Base-by-base conservation (phyloP, 2,797 vertebrate genomes). In the Rhynchotus rufescens region DNA sequence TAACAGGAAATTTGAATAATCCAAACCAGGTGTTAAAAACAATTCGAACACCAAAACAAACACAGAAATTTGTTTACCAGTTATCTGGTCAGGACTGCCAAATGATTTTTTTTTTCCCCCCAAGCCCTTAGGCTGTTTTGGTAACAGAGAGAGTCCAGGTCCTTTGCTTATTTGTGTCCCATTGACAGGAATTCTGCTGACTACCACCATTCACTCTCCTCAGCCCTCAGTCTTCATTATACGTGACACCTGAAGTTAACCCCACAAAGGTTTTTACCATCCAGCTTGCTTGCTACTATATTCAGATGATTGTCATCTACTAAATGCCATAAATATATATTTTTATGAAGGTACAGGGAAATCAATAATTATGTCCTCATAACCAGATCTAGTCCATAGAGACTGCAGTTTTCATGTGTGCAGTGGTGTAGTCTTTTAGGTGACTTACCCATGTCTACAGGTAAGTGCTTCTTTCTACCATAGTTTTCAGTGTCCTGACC, bases 41-140 rank as follows among this genome's bases (percentile, higher is more conserved):
- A 84, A 60, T 56, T 60, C 54, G 79, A 88, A 75, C 32, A 93
- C 81, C 54, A 94, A 85, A 90, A 14, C 59, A 88, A 95, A 93
- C 49, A 84, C 3, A 8, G 36, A 92, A 9, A 76, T 93, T 93
- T 67, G 38, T 74, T 89, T 87, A 80, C 52, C 7, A 2, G n/a
- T 87, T 89, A 30, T 65, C 40, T 92, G 64, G 72, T 75, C 1
- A 54, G 12, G 21, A 79, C 67, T 91, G 93, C 78, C 61, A 89
- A 92, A 76, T 7, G 62, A 80, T 76, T 47, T 87, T 10, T 25
- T 11, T 6, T 22, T 11, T 6, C 2, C 6, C 15, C 22, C 7
- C 11, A 73, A 78, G n/a, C 6, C 40, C 44, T 56, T 4, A 62
- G 45, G 22, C 13, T 79, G 40, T 26, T 88, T 75, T 36, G 28